These are phyloP conservation scores for Ascaphus truei DNA, from an alignment of 2,113 vertebrate species.

Conservation along the genomic window DNA sequence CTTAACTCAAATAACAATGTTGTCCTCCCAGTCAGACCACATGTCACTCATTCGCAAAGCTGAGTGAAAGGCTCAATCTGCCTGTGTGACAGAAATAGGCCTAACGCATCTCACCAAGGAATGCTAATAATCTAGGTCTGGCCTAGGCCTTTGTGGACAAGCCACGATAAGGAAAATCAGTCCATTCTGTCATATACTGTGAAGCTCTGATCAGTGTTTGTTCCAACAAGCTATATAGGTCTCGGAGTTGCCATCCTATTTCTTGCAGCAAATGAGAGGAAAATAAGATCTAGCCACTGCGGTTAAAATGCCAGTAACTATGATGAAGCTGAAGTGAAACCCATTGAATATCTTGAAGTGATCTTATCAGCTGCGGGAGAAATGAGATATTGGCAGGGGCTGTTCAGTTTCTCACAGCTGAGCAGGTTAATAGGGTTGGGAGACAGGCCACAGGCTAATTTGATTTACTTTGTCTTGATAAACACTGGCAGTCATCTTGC, in stretches of 20 bases:
- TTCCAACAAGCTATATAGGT: slow-evolving; percentile 68
- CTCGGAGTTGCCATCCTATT: slow-evolving; percentile 73
- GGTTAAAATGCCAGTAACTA: slow-evolving; percentile 67
- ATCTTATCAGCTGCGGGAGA: slow-evolving; percentile 89
- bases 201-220: slow-evolving; percentile 71
- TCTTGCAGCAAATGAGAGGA: slow-evolving; percentile 65
- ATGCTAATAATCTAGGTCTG: slow-evolving; percentile 89
- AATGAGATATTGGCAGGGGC: slow-evolving; percentile 97
- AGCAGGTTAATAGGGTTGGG: slow-evolving; percentile 94
- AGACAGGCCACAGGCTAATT: slow-evolving; percentile 92
- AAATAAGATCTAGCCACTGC: slow-evolving; percentile 63
- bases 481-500: slow-evolving; percentile 78
- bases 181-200: slow-evolving; percentile 73
- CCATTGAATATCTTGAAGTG: slow-evolving; percentile 86
- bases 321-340: slow-evolving; percentile 77
- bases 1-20: slow-evolving; percentile 99
- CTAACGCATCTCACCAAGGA: slow-evolving; percentile 82
- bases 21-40: slow-evolving; percentile 94
- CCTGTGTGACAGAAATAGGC: slow-evolving; percentile 93
- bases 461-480: slow-evolving; percentile 92
- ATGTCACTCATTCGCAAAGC: slow-evolving; percentile 93
- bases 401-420: slow-evolving; percentile 82
- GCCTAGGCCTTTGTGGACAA: slow-evolving; percentile 94
- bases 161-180: slow-evolving; percentile 92
- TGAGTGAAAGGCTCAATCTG: slow-evolving; percentile 99